Percentiles rank a stretch among this genome's conserved stretches.
phyloP scores from a whole-genome alignment of 2,888 invertebrate species.

The Caenorhabditis wallacei region DNA sequence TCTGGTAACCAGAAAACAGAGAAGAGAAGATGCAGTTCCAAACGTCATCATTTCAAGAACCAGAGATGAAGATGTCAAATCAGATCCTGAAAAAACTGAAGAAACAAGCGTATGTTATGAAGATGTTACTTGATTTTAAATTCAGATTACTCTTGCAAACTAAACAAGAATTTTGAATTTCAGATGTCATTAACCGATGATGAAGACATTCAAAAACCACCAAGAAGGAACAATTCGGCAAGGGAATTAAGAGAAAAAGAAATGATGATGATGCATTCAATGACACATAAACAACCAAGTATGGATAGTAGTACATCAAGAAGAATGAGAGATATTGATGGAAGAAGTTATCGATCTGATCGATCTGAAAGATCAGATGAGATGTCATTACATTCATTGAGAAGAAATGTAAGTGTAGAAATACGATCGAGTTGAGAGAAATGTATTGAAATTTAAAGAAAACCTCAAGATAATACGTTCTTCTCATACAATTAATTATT shows the following conservation, averaged over 20 bases:
- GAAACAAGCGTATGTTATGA: conserved; percentile 74
- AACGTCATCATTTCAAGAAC: conserved; percentile 75
- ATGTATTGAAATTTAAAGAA: too few species aligned
- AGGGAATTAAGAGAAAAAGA: conserved; percentile 57
- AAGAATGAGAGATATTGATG: conserved; percentile 73
- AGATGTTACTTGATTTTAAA: conserved; percentile 4
- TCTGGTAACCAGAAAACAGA: conserved; percentile 51
- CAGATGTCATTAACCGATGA: conserved; percentile 79
- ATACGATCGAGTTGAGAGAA: too few species aligned
- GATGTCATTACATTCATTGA: conserved; percentile 79
- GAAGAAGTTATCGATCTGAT: conserved; percentile 80
- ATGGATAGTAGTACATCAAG: conserved; percentile 74
- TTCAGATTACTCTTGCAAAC: conserved; percentile 6
- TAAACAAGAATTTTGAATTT: conserved; percentile 19
- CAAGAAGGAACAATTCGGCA: conserved; percentile 31
- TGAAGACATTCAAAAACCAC: conserved; percentile 69
- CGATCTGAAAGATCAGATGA: conserved; percentile 80
- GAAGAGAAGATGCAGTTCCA: conserved; percentile 62
- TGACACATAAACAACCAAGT: conserved; percentile 74
- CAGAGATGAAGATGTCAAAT: conserved; percentile 70
- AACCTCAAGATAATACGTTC: too few species aligned
- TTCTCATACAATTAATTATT: too few species aligned
- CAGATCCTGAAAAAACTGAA: conserved; percentile 79
- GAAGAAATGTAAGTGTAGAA: conserved; percentile 57
- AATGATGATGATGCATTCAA: conserved; percentile 67